Percentiles rank a stretch among this genome's conserved stretches.
Conservation (phyloP, 2,888 invertebrate species). For the Alentia gelatinosa region DNA sequence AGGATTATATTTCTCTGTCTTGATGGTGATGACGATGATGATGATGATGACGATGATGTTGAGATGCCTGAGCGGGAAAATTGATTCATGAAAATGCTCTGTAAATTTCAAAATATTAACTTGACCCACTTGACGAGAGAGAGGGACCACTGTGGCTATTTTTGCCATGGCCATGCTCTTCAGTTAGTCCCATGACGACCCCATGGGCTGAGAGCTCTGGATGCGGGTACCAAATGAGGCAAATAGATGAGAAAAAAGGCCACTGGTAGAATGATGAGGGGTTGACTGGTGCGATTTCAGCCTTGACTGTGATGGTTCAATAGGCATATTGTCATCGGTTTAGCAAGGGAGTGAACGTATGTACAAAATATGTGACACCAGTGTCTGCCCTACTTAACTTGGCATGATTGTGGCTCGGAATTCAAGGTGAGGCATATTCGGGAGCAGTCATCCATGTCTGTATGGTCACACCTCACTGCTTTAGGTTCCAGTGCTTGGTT, state of each 20-base stretch:
- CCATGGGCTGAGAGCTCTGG: background rate
- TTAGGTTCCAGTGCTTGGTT: background rate
- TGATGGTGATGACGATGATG: background rate
- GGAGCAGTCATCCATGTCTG: background rate
- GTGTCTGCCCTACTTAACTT: background rate
- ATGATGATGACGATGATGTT: too few relatives aligned
- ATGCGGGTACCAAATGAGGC: background rate
- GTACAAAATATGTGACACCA: background rate
- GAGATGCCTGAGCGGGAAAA: too few relatives aligned
- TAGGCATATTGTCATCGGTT: background rate
- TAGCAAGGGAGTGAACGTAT: background rate
- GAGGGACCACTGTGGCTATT: background rate
- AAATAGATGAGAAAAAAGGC: background rate
- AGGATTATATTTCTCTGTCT: background rate
- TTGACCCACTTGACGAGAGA: background rate
- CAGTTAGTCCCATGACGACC: background rate
- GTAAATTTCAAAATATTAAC: background rate
- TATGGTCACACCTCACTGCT: background rate
- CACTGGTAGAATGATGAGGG: background rate
- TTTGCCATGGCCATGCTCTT: background rate
- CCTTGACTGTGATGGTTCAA: conserved; percentile 19
- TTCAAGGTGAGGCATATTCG: background rate
- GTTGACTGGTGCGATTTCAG: background rate
- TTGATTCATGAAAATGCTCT: background rate
- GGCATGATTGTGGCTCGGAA: background rate